These are phyloP conservation scores for Catocala nupta DNA, from an alignment of 2,888 invertebrate species.

Conservation along the genomic window DNA sequence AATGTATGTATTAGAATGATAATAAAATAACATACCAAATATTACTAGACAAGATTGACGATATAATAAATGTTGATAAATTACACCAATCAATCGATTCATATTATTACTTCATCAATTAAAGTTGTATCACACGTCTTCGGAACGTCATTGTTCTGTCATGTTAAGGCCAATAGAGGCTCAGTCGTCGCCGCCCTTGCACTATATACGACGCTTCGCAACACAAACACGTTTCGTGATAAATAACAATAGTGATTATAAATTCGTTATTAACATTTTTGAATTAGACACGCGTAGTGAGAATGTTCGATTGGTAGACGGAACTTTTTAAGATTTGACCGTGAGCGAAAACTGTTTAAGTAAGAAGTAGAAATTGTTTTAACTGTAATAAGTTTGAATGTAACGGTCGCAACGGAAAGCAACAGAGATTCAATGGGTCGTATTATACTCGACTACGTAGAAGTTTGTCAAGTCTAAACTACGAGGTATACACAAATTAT, in stretches of 20 bases:
- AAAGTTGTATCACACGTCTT: slow-evolving; percentile 38
- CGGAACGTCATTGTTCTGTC: slow-evolving; percentile 54
- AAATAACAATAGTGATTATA: slow-evolving; percentile 64
- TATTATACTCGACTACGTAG: too few relatives aligned
- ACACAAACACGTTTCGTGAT: slow-evolving; percentile 54
- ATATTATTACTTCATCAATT: slow-evolving; percentile 43
- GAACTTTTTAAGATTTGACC: slow-evolving; percentile 18
- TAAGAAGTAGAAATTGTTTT: slow-evolving; percentile 8
- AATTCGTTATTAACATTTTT: slow-evolving; percentile 66
- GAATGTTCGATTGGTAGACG: slow-evolving; percentile 35
- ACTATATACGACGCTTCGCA: slow-evolving; percentile 61
- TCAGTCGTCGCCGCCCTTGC: slow-evolving; percentile 60
- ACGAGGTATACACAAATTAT: too few relatives aligned
- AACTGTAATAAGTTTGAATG: neutral
- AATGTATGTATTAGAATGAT: too few relatives aligned
- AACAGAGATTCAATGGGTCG: too few relatives aligned
- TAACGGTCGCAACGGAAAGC: too few relatives aligned
- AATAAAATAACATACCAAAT: too few relatives aligned
- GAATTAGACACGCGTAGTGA: slow-evolving; percentile 59
- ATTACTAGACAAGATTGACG: slow-evolving; percentile 1
- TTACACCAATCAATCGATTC: slow-evolving; percentile 31
- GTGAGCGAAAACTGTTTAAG: slow-evolving; percentile 20
- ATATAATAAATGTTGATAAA: slow-evolving; percentile 21
- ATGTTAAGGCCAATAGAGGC: slow-evolving; percentile 45
- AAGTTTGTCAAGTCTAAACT: too few relatives aligned